Conservation (phyloP, 2,113 vertebrate species). For the Machaerirhynchus nigripectus region DNA sequence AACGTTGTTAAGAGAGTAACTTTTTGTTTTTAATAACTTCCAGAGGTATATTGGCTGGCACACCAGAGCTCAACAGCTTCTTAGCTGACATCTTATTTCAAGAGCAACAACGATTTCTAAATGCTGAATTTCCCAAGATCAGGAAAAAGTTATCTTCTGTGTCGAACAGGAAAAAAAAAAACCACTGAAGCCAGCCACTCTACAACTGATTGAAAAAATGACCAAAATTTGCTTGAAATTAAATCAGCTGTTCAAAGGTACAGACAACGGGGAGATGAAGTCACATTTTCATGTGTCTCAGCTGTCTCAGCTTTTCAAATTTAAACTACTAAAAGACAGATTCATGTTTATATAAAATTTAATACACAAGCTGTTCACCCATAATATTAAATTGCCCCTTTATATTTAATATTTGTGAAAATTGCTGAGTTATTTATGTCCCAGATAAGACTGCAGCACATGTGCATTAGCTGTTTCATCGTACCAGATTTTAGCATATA, state of each 20-base stretch:
- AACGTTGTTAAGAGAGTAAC: not conserved
- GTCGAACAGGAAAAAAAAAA: not conserved
- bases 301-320: not conserved
- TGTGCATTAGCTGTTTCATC: not conserved
- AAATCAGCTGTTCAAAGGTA: not conserved
- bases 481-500: not conserved
- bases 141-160: not conserved
- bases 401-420: slow-evolving; percentile 42
- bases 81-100: not conserved
- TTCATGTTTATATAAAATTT: slow-evolving; percentile 37
- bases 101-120: not conserved
- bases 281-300: not conserved
- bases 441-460: not conserved
- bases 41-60: slow-evolving; percentile 12
- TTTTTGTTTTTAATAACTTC: slow-evolving; percentile 34
- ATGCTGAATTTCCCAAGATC: not conserved
- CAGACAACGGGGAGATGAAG: not conserved
- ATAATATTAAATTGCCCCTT: slow-evolving; percentile 7
- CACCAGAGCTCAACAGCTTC: not conserved
- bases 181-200: not conserved
- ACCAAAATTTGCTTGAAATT: not conserved
- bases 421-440: slow-evolving; percentile 5
- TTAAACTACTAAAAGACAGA: slow-evolving; percentile 3
- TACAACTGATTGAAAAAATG: not conserved
- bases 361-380: slow-evolving; percentile 33